phyloP scores from a whole-genome alignment of 30 jellyfish, hydroid and myxozoan genomes.

The Catostylus mosaicus region DNA sequence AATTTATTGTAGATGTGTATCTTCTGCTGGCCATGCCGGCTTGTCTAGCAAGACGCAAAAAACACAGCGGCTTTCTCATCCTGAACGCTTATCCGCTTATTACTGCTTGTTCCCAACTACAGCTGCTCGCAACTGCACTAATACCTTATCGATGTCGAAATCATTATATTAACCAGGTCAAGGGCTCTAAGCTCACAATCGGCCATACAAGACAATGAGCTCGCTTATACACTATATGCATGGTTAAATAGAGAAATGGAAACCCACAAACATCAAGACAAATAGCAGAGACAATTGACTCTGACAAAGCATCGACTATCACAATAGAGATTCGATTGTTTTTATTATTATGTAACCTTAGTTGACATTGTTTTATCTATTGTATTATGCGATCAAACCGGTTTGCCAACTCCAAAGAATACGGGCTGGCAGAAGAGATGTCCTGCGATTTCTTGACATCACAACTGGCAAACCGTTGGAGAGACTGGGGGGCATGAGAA shows the following conservation, averaged over 20 bases:
- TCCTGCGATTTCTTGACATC: too few relatives aligned
- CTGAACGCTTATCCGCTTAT: background rate
- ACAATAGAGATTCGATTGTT: background rate
- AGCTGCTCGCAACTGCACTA: constrained; percentile 20
- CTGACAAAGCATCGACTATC: constrained; percentile 25
- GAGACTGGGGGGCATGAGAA: too few relatives aligned
- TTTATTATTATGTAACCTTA: background rate
- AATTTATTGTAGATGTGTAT: background rate
- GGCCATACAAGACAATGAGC: constrained; percentile 33
- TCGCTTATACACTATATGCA: constrained; percentile 6
- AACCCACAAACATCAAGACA: constrained; percentile 26
- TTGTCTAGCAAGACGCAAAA: background rate
- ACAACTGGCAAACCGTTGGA: too few relatives aligned
- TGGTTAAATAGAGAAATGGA: constrained; percentile 24
- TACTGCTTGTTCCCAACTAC: background rate
- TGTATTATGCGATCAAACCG: background rate
- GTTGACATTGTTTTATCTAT: background rate
- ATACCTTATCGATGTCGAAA: background rate
- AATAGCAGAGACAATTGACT: background rate
- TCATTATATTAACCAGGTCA: constrained; percentile 43
- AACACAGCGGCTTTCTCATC: background rate
- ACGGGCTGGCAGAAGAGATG: too few relatives aligned
- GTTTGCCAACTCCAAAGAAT: too few relatives aligned
- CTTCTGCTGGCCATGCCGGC: background rate
- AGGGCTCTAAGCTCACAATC: constrained; percentile 6